Base-by-base conservation (phyloP, 92 coral and sea anemone species). In the Porites cylindrica region DNA sequence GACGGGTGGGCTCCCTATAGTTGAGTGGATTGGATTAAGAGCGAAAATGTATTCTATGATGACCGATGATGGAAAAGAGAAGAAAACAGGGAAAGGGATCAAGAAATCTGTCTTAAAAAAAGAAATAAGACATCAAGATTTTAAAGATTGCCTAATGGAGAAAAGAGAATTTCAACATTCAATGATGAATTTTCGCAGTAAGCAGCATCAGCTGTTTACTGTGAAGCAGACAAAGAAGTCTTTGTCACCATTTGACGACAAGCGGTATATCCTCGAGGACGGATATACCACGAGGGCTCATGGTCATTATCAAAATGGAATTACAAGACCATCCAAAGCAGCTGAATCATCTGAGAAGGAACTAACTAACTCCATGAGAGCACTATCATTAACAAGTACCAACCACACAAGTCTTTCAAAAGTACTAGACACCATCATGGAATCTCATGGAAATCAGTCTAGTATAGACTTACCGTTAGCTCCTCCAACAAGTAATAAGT, bases 31-130 rank as follows among this genome's bases (percentile, higher is more conserved):
- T 47, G 88, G 88, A 18, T 84, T 83, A 11, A 38, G 51, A 0
- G 75, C 85, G 38, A 77, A 77, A 16, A 85, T 76, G 86, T 85
- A 70, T 62, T 26, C 65, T 79, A 87, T 87, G 1, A 60, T 1
- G 65, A 2, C 1, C 2, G 65, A 18, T 17, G 75, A 70, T 24
- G 72, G 65, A 81, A 86, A 72, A 26, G 32, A 26, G 32, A 26
- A 26, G 1, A 26, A 26, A 26, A 26, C 32, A 26, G 32, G 32
- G 3, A 87, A 80, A 72, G 82, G 88, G 12, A 72, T 81, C n/a
- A 72, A 87, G 66, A 71, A 72, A 63, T 60, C 60, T 21, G 88
- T 70, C 13, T 51, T 72, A n/a, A 83, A 74, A 54, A 60, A 61
- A n/a, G 74, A 72, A 26, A 3, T 26, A 3, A 26, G 32, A 26